Base-by-base conservation (phyloP, 2,113 vertebrate species). In the Notiomystis cincta region DNA sequence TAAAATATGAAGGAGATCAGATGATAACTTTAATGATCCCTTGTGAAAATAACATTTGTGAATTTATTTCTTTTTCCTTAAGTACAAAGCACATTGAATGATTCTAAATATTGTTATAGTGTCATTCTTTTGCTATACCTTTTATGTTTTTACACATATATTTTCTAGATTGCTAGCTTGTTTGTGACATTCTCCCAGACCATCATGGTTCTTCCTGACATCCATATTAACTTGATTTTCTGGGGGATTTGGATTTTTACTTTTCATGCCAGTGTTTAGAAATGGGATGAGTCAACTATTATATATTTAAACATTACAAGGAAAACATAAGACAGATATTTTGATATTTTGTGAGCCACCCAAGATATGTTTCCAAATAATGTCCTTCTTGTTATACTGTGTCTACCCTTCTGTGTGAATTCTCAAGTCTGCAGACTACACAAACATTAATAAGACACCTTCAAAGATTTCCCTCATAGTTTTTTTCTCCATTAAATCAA, bases 161-260 rank as follows among this genome's bases (percentile, higher is more conserved):
- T 67, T 72, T 82, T 25, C 6, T 65, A 38, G 28, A 48, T 33
- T 83, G 15, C 56, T 11, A 60, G 12, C 2, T 89, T 89, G 16
- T 80, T 86, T 77, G 8, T 91, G 24, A 2, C 11, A 31, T 60
- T 82, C 9, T 75, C 13, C 33, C 35, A 53, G 24, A 38, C 15
- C 8, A 4, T 30, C 30, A 44, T 3, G 6, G 27, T 28, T 81
- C 33, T 77, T 80, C 9, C 28, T 69, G 24, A 53, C 20, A n/a
- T 48, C 18, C 22, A 14, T 81, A 61, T 69, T 69, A 72, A 61
- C 9, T 28, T 53, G 12, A 0, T 48, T 81, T 90, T 64, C n/a
- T 51, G 10, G 5, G 9, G 3, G 1, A 0, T 40, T 84, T 62
- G 1, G 3, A 45, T 75, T 67, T 58, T 53, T 38, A 5, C 2